Evolutionary conservation across 2,797 vertebrate genomes (phyloP).

Genomic region (Acanthurus leucopareius): DNA sequence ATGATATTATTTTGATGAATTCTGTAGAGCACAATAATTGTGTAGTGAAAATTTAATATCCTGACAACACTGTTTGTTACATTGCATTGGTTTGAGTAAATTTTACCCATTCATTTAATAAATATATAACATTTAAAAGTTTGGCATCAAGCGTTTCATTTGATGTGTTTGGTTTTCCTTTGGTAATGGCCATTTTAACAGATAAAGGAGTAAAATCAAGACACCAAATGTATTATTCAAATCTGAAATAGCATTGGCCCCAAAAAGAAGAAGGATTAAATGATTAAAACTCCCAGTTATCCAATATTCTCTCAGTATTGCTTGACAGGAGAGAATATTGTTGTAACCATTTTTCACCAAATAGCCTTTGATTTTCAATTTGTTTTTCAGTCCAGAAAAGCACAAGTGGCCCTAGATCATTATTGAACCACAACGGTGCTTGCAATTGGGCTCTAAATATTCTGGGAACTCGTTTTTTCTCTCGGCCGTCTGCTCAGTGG

Average conservation of each 20-base stretch:
- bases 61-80: neutral
- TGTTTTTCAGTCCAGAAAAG: too few relatives aligned
- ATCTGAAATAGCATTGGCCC: neutral
- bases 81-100: neutral
- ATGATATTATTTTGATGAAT: too few relatives aligned
- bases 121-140: neutral
- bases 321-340: neutral
- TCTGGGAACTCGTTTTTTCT: neutral
- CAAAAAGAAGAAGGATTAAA: neutral
- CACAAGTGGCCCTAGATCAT: neutral
- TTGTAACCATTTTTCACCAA: neutral
- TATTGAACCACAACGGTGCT: neutral
- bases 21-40: too few relatives aligned
- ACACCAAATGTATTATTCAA: neutral
- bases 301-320: neutral
- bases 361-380: too few relatives aligned
- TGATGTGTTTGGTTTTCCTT: neutral
- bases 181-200: neutral
- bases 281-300: neutral
- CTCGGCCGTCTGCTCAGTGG: neutral
- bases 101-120: neutral
- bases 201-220: neutral
- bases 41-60: too few relatives aligned
- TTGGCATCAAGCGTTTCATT: too few relatives aligned
- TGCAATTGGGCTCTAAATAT: neutral